Base-by-base conservation (phyloP, 2,113 vertebrate species). In the Sylvilagus bachmani region DNA sequence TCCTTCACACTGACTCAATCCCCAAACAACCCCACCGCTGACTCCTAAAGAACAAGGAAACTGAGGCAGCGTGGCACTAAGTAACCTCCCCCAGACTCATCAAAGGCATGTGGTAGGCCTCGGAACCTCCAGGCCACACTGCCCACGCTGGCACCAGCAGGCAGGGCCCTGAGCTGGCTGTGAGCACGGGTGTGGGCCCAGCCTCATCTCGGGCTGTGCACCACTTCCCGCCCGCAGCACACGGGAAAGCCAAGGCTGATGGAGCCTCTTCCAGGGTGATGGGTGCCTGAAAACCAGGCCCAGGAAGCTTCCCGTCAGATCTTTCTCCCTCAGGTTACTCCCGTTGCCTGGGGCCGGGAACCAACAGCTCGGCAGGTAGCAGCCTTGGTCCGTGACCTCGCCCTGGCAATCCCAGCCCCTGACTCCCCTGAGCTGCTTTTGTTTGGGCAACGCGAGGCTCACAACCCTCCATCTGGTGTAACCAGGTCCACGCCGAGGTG, bases 181-280 rank as follows among this genome's bases (percentile, higher is more conserved):
- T 12, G 2, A 9, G 1, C 7, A 2, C 0, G 5, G 25, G 61
- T 69, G 24, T 1, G 13, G 44, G 61, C 38, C 61, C 10, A 1
- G 61, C 61, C 62, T 36, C 77, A 27, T 3, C 13, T 29, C 9
- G 36, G 33, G n/a, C 58, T 22, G 33, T 11, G 44, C 1, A 4
- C 25, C 24, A 14, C 55, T 58, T 4, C 55, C 55, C 44, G 44
- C 44, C 53, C 58, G 53, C 55, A 49, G 73, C 67, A 71, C 49
- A 29, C 0, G 0, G 44, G 24, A 55, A 17, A 80, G n/a, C 64
- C 61, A 53, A n/a, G 77, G 58, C 16, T 24, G 49, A 62, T 0
- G 5, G n/a, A 38, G 27, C n/a, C 61, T 49, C 21, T 2, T 62
- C 29, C 10, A 4, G 53, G 13, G 38, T 44, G 44, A 55, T 55